Evolutionary conservation across 2,888 invertebrate genomes (phyloP), one percentile per base, ranked within the genome.

Genomic region (Philaethria dido): DNA sequence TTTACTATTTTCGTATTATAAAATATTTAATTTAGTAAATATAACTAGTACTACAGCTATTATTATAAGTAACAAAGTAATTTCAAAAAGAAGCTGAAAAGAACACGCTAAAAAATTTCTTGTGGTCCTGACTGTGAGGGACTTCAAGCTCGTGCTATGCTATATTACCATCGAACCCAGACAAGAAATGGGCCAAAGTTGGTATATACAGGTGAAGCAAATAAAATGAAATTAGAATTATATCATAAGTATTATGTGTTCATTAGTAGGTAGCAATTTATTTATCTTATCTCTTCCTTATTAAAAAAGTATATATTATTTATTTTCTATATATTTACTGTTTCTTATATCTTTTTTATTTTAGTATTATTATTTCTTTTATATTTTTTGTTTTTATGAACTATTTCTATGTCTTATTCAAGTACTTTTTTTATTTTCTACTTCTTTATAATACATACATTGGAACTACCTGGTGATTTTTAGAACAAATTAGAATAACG

Each of bases 381-480:
- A 1, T 2, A 22, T 22, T 9, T 18, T 0, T 45, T 9, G 3
- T 4, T 9, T 47, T 22, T 47, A 47, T 47, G 11, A 20, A 22
- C 18, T 20, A 8, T 16, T 44, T 47, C 18, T 20, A 45, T 47
- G 13, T 47, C 5, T n/a, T n/a, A n/a, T n/a, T 8, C 9, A 18
- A 47, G 16, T 9, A 18, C 9, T 47, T 47, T 2, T 22, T 8
- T 14, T 47, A 13, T 47, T 20, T 47, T 22, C 13, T 11, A 11
- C 20, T 22, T 47, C 22, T 22, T 47, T 47, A 47, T 47, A 22
- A 16, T 20, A 20, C 18, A n/a, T 50, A 52, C 52, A 52, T 61
- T 45, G 63, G 75, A 79, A 80, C 82, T 84, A 82, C 85, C 84
- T 82, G 81, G 86, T 87, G 84, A 84, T 78, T 42, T 57, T 79